These are phyloP conservation scores for Bicyclus anynana DNA, from an alignment of 1,140 invertebrate species.

Conservation along the genomic window DNA sequence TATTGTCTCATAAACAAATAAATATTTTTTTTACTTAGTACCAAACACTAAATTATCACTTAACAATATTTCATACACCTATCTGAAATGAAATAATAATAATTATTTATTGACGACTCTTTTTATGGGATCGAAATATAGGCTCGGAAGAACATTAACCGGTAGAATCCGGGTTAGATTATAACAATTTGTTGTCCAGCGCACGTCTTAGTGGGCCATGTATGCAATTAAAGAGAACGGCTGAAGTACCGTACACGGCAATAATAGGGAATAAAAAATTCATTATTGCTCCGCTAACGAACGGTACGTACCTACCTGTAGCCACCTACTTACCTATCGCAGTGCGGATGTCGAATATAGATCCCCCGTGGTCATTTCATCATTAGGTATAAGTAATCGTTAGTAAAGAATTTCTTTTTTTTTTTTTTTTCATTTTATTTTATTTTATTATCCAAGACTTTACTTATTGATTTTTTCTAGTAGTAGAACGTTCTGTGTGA, in stretches of 20 bases:
- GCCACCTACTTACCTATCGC: slow-evolving; percentile 39
- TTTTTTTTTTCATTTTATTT: no score
- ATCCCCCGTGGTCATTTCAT: not conserved
- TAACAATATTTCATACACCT: no score
- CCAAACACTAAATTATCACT: no score
- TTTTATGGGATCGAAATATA: not conserved
- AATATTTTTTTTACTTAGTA: no score
- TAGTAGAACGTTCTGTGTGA: no score
- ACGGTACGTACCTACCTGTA: slow-evolving; percentile 29
- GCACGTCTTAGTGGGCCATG: slow-evolving; percentile 30
- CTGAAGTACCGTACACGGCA: slow-evolving; percentile 41
- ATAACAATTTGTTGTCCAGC: slow-evolving; percentile 22
- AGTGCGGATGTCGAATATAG: slow-evolving; percentile 22
- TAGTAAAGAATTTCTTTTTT: no score
- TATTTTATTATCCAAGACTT: no score
- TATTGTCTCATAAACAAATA: no score
- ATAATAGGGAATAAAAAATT: slow-evolving; percentile 68
- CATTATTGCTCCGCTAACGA: slow-evolving; percentile 26
- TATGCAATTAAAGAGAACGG: slow-evolving; percentile 51
- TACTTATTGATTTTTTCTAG: no score
- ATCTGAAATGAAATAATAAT: no score
- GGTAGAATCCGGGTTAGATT: slow-evolving; percentile 9
- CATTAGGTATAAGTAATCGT: not conserved
- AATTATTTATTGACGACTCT: not conserved
- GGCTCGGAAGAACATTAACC: not conserved